A percentile compares a stretch with the other conserved stretches of the same genome.
phyloP scores from a whole-genome alignment of 2,113 vertebrate genomes.

The Colius striatus region DNA sequence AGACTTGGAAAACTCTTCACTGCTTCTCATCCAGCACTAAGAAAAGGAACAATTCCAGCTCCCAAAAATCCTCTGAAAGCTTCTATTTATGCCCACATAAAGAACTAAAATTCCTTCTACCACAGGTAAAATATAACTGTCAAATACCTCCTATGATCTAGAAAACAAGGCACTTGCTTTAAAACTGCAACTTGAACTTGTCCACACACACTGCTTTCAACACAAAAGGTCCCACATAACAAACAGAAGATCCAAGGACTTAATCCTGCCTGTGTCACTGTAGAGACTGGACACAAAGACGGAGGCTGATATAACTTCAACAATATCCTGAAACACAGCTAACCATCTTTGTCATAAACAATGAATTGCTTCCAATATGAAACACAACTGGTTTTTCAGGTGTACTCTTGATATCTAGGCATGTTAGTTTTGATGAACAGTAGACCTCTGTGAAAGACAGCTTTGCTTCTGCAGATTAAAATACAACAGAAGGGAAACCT shows the following conservation, averaged over 20 bases:
- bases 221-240: neutral
- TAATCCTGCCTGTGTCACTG: neutral
- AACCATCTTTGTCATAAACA: neutral
- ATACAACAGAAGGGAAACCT: neutral
- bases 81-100: neutral
- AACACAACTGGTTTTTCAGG: neutral
- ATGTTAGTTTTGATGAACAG: neutral
- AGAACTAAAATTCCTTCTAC: neutral
- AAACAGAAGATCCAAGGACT: neutral
- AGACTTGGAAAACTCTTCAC: neutral
- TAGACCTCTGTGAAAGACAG: neutral
- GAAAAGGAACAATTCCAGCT: neutral
- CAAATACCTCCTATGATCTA: neutral
- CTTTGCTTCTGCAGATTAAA: neutral
- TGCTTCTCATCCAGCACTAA: neutral
- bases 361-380: neutral
- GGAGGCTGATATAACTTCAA: neutral
- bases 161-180: neutral
- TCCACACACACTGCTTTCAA: neutral
- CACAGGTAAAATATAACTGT: neutral
- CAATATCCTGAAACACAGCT: neutral
- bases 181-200: neutral
- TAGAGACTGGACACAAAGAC: neutral
- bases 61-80: neutral
- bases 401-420: neutral